A percentile compares a stretch with the other conserved stretches of the same genome.
Evolutionary conservation across 1,140 invertebrate species (phyloP).

Genomic region (Drosophila bocki): DNA sequence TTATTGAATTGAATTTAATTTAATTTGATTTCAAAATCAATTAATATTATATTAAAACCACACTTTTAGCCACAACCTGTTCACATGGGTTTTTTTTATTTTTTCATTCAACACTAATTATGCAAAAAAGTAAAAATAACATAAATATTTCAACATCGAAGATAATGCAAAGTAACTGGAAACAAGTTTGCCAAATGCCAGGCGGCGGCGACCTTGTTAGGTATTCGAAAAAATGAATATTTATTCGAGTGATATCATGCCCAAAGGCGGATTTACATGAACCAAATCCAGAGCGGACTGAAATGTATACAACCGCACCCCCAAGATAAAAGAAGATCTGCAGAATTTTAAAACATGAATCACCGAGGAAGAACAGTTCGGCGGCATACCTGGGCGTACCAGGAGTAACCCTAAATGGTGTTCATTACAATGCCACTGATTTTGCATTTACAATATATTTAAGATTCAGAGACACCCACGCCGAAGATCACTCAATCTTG

Average conservation of each 20-base stretch:
- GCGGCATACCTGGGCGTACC: constrained; percentile 59
- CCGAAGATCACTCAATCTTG: constrained; percentile 24
- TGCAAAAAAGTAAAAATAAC: constrained; percentile 23
- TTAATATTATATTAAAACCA: constrained; percentile 12
- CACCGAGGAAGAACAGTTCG: constrained; percentile 28
- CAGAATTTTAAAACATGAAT: constrained; percentile 22
- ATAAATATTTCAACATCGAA: constrained; percentile 40
- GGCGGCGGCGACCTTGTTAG: constrained; percentile 58
- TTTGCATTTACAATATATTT: constrained; percentile 14
- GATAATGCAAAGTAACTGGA: constrained; percentile 46
- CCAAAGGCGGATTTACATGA: constrained; percentile 36
- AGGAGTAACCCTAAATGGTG: constrained; percentile 53
- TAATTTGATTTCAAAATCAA: background rate
- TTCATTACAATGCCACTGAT: constrained; percentile 50
- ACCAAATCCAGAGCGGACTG: constrained; percentile 12
- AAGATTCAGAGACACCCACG: constrained; percentile 55
- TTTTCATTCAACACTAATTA: constrained; percentile 14
- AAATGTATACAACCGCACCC: constrained; percentile 45
- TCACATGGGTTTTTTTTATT: background rate
- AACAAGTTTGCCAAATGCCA: constrained; percentile 52
- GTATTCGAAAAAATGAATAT: constrained; percentile 54
- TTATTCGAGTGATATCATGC: constrained; percentile 61
- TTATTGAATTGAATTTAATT: background rate
- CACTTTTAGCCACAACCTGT: constrained; percentile 9
- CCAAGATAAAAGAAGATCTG: constrained; percentile 19